Percentiles rank a stretch among this genome's conserved stretches.
Conservation (phyloP, 2,113 vertebrate genomes). For the Sphaerodactylus townsendi region DNA sequence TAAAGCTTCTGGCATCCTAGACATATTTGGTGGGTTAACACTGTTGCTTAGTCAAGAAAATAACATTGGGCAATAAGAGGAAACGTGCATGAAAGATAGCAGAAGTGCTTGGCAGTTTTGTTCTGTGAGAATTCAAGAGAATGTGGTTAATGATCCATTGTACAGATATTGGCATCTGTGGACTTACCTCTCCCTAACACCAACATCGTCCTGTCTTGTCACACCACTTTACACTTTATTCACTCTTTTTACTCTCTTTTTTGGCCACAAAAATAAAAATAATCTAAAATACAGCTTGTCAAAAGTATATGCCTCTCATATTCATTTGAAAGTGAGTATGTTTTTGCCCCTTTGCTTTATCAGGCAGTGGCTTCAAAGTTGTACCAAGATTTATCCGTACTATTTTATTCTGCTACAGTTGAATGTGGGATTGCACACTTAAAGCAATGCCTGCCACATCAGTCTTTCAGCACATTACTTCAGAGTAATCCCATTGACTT, state of each 20-base stretch:
- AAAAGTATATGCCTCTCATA: conserved; percentile 52
- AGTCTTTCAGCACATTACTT: background rate
- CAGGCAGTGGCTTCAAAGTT: background rate
- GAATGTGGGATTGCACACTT: background rate
- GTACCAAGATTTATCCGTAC: background rate
- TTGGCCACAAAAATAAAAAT: conserved; percentile 52
- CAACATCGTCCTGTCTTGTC: conserved; percentile 65
- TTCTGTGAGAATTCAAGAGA: conserved; percentile 64
- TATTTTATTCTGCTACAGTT: background rate
- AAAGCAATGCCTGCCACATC: background rate
- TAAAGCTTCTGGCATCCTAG: conserved; percentile 20
- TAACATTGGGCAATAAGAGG: conserved; percentile 69
- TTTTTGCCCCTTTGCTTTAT: background rate
- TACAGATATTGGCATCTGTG: conserved; percentile 73
- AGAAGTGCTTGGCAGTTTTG: conserved; percentile 72
- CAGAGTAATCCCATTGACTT: background rate
- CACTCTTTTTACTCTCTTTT: conserved; percentile 45
- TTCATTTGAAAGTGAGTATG: conserved; percentile 36
- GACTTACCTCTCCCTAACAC: conserved; percentile 67
- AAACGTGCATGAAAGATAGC: conserved; percentile 69
- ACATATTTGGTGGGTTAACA: conserved; percentile 64
- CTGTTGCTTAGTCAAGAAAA: conserved; percentile 68
- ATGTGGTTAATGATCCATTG: conserved; percentile 69
- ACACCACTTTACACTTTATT: conserved; percentile 59
- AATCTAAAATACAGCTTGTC: conserved; percentile 46